Base-by-base conservation (phyloP, 2,888 invertebrate species). In the Aphodius sticticus region DNA sequence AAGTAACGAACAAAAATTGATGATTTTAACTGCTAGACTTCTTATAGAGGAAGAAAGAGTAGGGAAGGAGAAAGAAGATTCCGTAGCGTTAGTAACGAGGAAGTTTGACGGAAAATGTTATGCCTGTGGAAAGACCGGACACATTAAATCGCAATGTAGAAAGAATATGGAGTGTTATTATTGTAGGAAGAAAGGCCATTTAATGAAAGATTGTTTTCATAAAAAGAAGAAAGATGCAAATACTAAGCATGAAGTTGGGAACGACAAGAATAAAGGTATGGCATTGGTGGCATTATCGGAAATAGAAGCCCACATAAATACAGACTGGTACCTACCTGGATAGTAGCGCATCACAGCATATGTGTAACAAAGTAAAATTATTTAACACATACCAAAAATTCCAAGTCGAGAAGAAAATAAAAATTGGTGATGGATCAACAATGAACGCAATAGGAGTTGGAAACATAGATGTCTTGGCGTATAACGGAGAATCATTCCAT, bases 41-140 rank as follows among this genome's bases (percentile, higher is more conserved):
- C 79, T 83, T 26, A 79, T 83, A 35, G 84, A 84, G 76, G 83
- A 84, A 81, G 80, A 82, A 53, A 77, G 84, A 77, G 75, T 82
- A 6, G 78, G 81, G 35, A n/a, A 78, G 36, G 71, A 81, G 37
- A 76, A 80, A 77, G 70, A 72, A 36, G 75, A 71, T 35, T 71
- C 77, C 14, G 16, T 71, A 6, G 77, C 77, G 26, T 77, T 77
- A n/a, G 16, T 72, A 26, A 26, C 72, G 16, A 77, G 53, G 37
- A 70, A 70, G 26, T 15, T 71, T 26, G 77, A 71, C 38, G 26
- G 15, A 53, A 77, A 77, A 71, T 77, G 77, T 72, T 77, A 77
- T 16, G 71, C 16, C n/a, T 77, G 77, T 72, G 70, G 38, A 38
- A 77, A 77, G 26, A 72, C 15, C 35, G 72, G 72, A n/a, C 77